Evolutionary conservation across 2,113 vertebrate species (phyloP).

Genomic region (Chionodraco myersi): DNA sequence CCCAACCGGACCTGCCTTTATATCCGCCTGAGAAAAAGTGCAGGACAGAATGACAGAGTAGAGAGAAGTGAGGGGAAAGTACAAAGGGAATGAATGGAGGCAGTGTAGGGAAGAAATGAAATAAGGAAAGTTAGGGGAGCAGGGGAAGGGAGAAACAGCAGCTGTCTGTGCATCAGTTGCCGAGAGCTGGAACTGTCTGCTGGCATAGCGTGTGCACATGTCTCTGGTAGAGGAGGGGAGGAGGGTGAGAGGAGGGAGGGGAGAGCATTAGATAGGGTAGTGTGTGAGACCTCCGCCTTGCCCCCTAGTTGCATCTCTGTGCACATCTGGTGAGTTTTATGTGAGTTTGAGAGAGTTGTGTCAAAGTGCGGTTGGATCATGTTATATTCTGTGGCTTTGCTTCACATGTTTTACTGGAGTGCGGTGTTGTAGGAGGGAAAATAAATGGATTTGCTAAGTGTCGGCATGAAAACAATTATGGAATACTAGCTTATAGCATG

Average conservation of each 20-base stretch:
- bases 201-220: slow-evolving; percentile 62
- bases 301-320: slow-evolving; percentile 55
- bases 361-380: slow-evolving; percentile 9
- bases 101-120: slow-evolving; percentile 37
- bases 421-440: no score
- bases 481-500: no score
- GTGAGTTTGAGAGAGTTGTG: slow-evolving; percentile 49
- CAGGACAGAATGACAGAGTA: slow-evolving; percentile 50
- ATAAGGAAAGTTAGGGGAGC: slow-evolving; percentile 36
- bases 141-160: slow-evolving; percentile 57
- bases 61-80: slow-evolving; percentile 44
- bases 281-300: slow-evolving; percentile 65
- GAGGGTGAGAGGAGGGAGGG: slow-evolving; percentile 39
- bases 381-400: slow-evolving; percentile 1
- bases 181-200: slow-evolving; percentile 63
- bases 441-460: no score
- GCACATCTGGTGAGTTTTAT: slow-evolving; percentile 75
- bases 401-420: slow-evolving; percentile 5
- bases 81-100: slow-evolving; percentile 58
- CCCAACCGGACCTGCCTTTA: slow-evolving; percentile 64
- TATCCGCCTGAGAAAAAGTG: slow-evolving; percentile 55
- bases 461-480: no score
- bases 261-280: slow-evolving; percentile 50
- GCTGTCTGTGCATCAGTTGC: slow-evolving; percentile 64
- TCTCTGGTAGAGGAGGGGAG: slow-evolving; percentile 42